Evolutionary conservation across 2,888 invertebrate genomes (phyloP).

Genomic region (Morpho helenor): DNA sequence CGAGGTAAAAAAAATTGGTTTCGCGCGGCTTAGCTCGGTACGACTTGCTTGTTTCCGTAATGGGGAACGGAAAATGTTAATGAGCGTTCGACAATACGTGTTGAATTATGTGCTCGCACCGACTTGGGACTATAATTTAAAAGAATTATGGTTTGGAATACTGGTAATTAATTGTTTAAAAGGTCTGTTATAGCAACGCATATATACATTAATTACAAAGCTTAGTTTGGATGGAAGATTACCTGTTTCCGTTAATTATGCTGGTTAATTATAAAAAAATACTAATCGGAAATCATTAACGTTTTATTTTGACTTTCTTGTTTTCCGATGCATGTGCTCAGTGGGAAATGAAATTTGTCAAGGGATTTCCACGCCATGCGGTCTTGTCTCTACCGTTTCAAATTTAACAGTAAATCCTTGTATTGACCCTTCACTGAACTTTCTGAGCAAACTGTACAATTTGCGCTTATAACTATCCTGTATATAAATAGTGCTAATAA

Average conservation of each 20-base stretch:
- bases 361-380: no score
- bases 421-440: no score
- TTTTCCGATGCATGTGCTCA: no score
- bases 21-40: slow-evolving; percentile 65
- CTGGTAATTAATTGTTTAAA: slow-evolving; percentile 46
- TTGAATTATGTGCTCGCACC: slow-evolving; percentile 50
- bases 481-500: no score
- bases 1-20: slow-evolving; percentile 64
- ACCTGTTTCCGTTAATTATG: slow-evolving; percentile 10
- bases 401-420: no score
- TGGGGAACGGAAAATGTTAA: slow-evolving; percentile 70
- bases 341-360: no score
- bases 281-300: slow-evolving; percentile 2
- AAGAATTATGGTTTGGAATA: slow-evolving; percentile 45
- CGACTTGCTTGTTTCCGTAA: slow-evolving; percentile 62
- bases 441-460: no score
- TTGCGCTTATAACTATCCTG: no score
- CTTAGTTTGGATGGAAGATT: slow-evolving; percentile 12
- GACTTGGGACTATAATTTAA: slow-evolving; percentile 46
- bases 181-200: slow-evolving; percentile 29
- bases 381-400: no score
- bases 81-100: slow-evolving; percentile 55
- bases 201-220: slow-evolving; percentile 25
- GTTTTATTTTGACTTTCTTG: not conserved
- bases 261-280: not conserved